Percentiles rank a stretch among this genome's conserved stretches.
Evolutionary conservation across 2,797 vertebrate species (phyloP).

Genomic region (Argentina silus): DNA sequence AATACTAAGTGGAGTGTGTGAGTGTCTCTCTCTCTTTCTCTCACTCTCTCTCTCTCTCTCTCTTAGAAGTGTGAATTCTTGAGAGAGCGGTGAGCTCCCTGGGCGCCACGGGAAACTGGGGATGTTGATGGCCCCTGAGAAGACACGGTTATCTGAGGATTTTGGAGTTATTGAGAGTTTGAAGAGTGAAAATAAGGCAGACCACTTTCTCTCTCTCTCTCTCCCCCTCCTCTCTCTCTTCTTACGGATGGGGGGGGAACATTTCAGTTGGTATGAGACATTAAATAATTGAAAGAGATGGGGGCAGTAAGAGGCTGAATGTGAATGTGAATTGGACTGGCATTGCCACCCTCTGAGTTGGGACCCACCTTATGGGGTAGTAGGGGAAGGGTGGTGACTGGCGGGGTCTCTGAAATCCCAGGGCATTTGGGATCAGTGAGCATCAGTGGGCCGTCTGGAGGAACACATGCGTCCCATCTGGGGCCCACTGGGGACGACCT

Average conservation of each 20-base stretch:
- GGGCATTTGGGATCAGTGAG: slow-evolving; percentile 17
- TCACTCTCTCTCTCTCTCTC: slow-evolving; percentile 37
- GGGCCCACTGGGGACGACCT: slow-evolving; percentile 32
- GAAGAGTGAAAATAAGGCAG: background rate
- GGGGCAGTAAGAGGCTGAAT: background rate
- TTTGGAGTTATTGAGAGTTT: slow-evolving; percentile 20
- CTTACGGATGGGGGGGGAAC: background rate
- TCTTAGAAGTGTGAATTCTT: slow-evolving; percentile 40
- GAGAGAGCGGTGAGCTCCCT: slow-evolving; percentile 31
- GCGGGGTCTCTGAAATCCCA: background rate
- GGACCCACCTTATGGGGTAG: background rate
- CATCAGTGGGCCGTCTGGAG: slow-evolving; percentile 26
- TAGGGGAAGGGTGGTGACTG: background rate
- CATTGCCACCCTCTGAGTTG: too few relatives aligned
- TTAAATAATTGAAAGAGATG: background rate
- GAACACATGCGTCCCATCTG: slow-evolving; percentile 35
- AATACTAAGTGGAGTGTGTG: slow-evolving; percentile 26
- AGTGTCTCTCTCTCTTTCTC: slow-evolving; percentile 35
- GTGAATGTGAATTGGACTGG: background rate
- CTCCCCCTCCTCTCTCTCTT: background rate
- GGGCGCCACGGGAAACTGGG: slow-evolving; percentile 6
- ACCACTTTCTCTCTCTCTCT: background rate
- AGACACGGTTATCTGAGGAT: slow-evolving; percentile 12
- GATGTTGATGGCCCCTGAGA: slow-evolving; percentile 10
- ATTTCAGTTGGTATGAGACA: background rate